These are phyloP conservation scores for Chironomus riparius DNA, from an alignment of 2,888 invertebrate species.

Conservation along the genomic window DNA sequence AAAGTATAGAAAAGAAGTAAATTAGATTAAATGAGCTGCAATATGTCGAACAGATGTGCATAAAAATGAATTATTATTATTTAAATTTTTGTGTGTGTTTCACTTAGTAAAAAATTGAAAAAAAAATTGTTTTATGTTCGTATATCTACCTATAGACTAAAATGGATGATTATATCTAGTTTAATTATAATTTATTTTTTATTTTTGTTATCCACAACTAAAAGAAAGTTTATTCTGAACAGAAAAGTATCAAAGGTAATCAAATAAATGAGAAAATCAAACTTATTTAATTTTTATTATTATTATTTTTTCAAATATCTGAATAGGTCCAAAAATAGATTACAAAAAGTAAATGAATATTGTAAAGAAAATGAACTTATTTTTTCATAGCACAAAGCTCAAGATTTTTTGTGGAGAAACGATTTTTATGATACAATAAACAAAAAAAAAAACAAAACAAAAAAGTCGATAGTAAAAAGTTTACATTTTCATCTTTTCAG, in stretches of 20 bases:
- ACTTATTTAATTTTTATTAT: no score
- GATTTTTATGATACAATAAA: background rate
- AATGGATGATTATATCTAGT: no score
- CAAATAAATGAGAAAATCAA: no score
- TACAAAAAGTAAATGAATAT: no score
- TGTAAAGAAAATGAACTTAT: no score
- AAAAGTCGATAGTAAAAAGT: background rate
- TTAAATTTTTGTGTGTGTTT: background rate
- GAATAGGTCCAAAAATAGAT: no score
- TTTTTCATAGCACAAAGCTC: no score
- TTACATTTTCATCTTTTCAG: background rate
- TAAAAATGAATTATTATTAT: background rate
- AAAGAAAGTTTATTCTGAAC: background rate
- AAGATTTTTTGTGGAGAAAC: background rate
- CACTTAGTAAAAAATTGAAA: background rate
- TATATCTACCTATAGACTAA: no score
- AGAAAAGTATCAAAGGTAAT: no score
- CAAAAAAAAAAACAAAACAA: background rate
- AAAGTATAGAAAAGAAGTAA: background rate
- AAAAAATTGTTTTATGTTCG: background rate
- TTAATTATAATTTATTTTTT: background rate
- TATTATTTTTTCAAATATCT: no score
- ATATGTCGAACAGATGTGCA: background rate
- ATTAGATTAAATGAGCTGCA: constrained; percentile 5
- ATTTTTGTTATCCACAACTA: background rate